Evolutionary conservation across 1,140 invertebrate species (phyloP), one percentile per base, ranked within the genome.

Genomic region (Bombus consobrinus): DNA sequence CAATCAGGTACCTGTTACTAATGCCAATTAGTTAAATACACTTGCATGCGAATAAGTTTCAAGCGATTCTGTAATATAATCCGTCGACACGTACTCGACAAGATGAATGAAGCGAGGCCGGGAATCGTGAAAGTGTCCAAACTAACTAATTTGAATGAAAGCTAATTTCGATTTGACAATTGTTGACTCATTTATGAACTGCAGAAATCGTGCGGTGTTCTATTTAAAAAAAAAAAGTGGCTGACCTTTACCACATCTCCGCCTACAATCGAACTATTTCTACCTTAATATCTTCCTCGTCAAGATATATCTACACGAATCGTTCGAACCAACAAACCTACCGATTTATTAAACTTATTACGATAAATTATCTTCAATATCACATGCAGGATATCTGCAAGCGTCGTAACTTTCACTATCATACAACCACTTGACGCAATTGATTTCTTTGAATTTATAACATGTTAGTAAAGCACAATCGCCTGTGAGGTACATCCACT

Each of bases 401-500:
- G 4, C 15, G 10, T 13, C 22, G 22, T 25, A 39, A 37, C 32
- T 59, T 28, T 32, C 32, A 13, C 39, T 34, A 8, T 75, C 34
- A 6, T 59, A 59, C 32, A 18, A 13, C 4, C 15, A 76, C 9
- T 37, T 4, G 3, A 13, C 9, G 12, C 53, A 15, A 53, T 57
- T 37, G 53, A 76, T 76, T 76, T 28, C 34, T 28, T 15, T 37
- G 74, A 59, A 59, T 59, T 76, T 76, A 76, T 59, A 59, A 76
- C 32, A 39, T 81, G 1, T 12, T 22, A 71, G 43, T 13, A 25
- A 72, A n/a, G 28, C 9, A 47, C 25, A n/a, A 57, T 81, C 47
- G 15, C 32, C 8, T 37, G 1, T 12, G 2, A 25, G 34, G n/a
- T n/a, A n/a, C 28, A 34, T 59, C 69, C n/a, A n/a, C 47, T 41